Evolutionary conservation across 2,888 invertebrate genomes (phyloP), one percentile per base, ranked within the genome.

Genomic region (Monopis laevigella): DNA sequence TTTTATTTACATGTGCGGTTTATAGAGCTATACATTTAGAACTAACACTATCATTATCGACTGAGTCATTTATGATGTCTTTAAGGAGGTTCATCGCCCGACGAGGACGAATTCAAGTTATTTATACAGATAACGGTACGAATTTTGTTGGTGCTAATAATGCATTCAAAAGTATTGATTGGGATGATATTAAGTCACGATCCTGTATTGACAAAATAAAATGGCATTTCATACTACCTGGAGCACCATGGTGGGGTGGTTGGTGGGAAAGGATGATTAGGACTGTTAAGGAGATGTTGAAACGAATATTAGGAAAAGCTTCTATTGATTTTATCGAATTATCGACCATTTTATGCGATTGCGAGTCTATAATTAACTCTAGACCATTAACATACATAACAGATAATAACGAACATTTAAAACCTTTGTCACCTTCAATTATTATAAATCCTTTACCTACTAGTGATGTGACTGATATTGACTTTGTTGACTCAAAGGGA

Each of bases 201-300:
- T 32, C 32, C 14, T 5, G 16, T 13, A 5, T 32, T 13, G 4
- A 32, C 3, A 32, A 10, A 32, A 32, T 32, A 24, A 18, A 36
- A 16, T 57, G 60, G 59, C 43, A 47, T 8, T 71, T 68, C 44
- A 71, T 60, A 35, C 58, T 62, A 4, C 65, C 64, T 3, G 47
- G 53, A 1, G 59, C 67, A 3, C 49, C 68, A 2, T 74, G 72
- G 69, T 62, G 62, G 64, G 68, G 69, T 36, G 69, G 72, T 26
- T 63, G 58, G 47, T 75, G 63, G 54, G 69, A 74, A 48, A 46
- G 67, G 12, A 45, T 74, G 3, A 51, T 70, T 7, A 52, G 59
- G 5, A 38, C 61, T 5, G 28, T 69, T 4, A 75, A 77, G 46
- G 42, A 44, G 7, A 41, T 66, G 10, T 42, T 73, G 12, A 42